phyloP scores from a whole-genome alignment of 2,113 vertebrate genomes.

The Alosa alosa region DNA sequence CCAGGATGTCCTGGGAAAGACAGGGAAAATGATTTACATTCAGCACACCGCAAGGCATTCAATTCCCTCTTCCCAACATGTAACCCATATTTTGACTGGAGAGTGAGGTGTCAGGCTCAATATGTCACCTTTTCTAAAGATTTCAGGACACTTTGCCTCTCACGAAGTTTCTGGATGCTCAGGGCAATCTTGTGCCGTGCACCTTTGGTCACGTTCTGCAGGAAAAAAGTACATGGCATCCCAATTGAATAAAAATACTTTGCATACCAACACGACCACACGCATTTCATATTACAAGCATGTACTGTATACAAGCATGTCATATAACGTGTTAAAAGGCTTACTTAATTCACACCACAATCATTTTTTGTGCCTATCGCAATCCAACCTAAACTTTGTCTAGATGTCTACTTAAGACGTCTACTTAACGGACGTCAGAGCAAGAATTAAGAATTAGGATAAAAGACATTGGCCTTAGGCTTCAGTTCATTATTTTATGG shows the following conservation, averaged over 20 bases:
- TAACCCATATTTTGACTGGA: background rate
- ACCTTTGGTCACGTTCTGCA: slow-evolving; percentile 92
- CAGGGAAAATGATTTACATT: background rate
- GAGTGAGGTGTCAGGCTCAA: background rate
- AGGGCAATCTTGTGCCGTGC: slow-evolving; percentile 92
- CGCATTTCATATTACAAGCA: background rate
- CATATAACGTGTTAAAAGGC: background rate
- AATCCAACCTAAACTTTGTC: no score
- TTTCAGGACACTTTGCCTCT: slow-evolving; percentile 85
- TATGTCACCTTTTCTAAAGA: slow-evolving; percentile 86
- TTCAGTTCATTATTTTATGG: background rate
- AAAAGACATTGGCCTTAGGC: background rate
- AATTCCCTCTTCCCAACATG: background rate
- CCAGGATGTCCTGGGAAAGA: slow-evolving; percentile 82
- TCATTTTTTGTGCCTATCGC: background rate
- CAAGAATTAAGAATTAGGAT: no score
- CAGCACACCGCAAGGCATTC: background rate
- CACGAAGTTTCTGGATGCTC: slow-evolving; percentile 91
- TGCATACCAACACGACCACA: background rate
- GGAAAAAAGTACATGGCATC: background rate
- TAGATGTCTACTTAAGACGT: background rate
- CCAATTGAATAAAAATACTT: background rate
- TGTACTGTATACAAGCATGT: background rate
- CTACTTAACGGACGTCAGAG: background rate
- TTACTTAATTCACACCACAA: background rate